These are phyloP conservation scores for Egretta garzetta DNA, from an alignment of 2,113 vertebrate genomes.

Conservation along the genomic window DNA sequence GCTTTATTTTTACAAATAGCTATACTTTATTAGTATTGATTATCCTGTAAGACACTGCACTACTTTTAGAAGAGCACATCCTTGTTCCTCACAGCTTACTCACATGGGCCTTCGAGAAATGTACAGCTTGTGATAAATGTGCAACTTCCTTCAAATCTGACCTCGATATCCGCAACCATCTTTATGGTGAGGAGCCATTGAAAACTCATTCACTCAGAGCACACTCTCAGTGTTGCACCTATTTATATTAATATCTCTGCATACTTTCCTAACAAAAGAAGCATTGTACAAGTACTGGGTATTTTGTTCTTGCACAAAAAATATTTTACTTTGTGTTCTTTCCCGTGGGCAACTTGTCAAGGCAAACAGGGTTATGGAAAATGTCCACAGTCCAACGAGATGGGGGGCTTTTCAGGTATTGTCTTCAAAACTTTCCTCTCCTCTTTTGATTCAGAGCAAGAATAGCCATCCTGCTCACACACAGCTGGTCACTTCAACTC, in stretches of 20 bases:
- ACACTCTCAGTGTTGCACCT: neutral
- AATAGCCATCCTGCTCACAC: slow-evolving; percentile 8
- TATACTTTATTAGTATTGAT: slow-evolving; percentile 15
- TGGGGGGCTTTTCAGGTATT: neutral
- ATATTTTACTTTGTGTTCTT: slow-evolving; percentile 5
- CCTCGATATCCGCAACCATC: neutral
- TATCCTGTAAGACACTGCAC: neutral
- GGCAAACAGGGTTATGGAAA: slow-evolving; percentile 6
- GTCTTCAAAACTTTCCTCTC: slow-evolving; percentile 35
- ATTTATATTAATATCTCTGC: neutral
- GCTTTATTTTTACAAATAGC: slow-evolving; percentile 45
- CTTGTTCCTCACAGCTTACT: neutral
- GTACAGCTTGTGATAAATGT: neutral
- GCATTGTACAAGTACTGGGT: neutral
- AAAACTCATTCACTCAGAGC: neutral
- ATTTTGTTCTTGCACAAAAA: neutral
- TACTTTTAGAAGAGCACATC: neutral
- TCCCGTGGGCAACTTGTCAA: neutral
- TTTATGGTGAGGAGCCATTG: neutral
- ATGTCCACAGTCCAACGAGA: slow-evolving; percentile 2
- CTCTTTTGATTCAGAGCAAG: slow-evolving; percentile 44
- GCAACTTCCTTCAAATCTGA: slow-evolving; percentile 11
- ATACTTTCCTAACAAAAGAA: neutral
- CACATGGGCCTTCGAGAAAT: neutral
- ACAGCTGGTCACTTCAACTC: neutral